Percentiles rank a stretch among this genome's conserved stretches.
phyloP scores from a whole-genome alignment of 1,140 invertebrate species.

The Leptinotarsa lineolata region DNA sequence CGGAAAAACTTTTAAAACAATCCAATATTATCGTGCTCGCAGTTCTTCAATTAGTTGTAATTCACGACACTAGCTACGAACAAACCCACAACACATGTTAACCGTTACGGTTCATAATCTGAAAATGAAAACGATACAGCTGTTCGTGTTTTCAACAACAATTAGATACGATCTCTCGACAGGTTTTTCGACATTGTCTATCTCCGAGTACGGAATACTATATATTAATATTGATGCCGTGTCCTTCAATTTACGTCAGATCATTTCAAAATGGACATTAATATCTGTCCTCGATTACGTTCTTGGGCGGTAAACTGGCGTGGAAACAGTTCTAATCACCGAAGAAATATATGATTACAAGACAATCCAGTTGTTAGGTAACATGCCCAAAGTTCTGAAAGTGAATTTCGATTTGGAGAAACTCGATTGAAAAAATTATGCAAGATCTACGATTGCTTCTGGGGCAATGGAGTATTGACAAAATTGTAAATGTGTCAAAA shows the following conservation, averaged over 20 bases:
- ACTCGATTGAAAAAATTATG: not conserved
- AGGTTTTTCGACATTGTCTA: not conserved
- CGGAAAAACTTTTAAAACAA: no score
- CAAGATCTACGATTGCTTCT: no score
- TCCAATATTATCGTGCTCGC: no score
- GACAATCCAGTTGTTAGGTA: not conserved
- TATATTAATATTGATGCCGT: conserved; percentile 5
- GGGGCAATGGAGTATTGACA: no score
- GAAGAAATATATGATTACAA: not conserved
- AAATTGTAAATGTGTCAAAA: no score
- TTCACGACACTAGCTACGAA: not conserved
- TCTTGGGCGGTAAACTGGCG: not conserved
- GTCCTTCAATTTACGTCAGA: not conserved
- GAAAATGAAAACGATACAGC: not conserved
- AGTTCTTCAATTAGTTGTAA: not conserved
- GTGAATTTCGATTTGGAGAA: conserved; percentile 1
- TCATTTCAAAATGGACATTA: not conserved
- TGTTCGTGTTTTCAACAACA: not conserved
- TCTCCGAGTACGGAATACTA: not conserved
- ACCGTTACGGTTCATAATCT: not conserved
- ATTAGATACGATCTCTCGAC: conserved; percentile 2
- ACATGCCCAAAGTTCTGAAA: not conserved
- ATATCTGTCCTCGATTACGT: conserved; percentile 2
- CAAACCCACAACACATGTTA: not conserved
- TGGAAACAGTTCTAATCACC: conserved; percentile 6